Conservation (phyloP, 2,888 invertebrate species). For the Macrosoma leucophasiata region DNA sequence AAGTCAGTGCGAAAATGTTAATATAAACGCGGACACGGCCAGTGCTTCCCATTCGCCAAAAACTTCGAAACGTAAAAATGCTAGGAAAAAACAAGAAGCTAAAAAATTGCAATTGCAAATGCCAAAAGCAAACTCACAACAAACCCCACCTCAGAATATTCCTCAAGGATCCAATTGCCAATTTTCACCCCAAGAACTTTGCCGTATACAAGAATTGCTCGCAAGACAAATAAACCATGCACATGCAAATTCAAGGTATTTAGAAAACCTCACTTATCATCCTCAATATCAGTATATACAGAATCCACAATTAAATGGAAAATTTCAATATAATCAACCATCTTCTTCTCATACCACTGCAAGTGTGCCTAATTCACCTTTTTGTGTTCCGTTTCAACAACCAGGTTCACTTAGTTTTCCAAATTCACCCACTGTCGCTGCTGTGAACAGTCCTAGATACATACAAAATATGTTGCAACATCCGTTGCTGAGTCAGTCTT, state of each 20-base stretch:
- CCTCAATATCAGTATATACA: constrained; percentile 52
- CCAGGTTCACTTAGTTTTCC: constrained; percentile 21
- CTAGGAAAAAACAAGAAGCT: constrained; percentile 44
- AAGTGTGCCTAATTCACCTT: constrained; percentile 31
- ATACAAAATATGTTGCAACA: constrained; percentile 63
- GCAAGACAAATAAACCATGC: constrained; percentile 45
- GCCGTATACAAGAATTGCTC: constrained; percentile 47
- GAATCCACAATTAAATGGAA: constrained; percentile 31
- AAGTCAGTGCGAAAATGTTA: too few relatives aligned
- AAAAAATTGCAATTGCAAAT: constrained; percentile 43
- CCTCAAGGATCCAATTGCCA: constrained; percentile 1
- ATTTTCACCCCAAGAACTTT: constrained; percentile 26
- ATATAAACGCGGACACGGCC: too few relatives aligned
- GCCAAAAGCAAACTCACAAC: constrained; percentile 28
- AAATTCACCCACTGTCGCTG: constrained; percentile 26
- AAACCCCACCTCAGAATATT: constrained; percentile 23
- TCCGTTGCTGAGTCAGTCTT: constrained; percentile 49
- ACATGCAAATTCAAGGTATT: constrained; percentile 46
- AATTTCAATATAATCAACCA: constrained; percentile 29
- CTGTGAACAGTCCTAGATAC: constrained; percentile 40
- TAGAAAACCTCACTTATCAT: constrained; percentile 55
- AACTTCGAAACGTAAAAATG: constrained; percentile 51
- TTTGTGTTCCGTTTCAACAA: constrained; percentile 13
- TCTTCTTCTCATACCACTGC: constrained; percentile 15
- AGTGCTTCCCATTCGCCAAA: too few relatives aligned